phyloP scores from a whole-genome alignment of 2,797 vertebrate genomes.

The Sebastes itinus region DNA sequence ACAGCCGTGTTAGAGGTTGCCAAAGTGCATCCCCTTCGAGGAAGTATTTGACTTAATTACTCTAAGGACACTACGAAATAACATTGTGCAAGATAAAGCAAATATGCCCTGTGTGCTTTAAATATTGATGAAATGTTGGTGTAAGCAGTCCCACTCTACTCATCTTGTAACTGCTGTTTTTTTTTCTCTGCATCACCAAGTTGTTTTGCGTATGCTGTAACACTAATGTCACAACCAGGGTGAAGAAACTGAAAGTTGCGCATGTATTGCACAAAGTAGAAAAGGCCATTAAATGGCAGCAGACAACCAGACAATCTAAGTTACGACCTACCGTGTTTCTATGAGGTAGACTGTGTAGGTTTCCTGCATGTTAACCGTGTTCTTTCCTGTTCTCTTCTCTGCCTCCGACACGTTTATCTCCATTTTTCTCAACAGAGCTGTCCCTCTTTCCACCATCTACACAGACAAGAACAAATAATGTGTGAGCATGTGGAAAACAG shows the following conservation, averaged over 20 bases:
- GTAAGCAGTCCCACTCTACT: neutral
- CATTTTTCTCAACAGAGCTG: conserved; percentile 88
- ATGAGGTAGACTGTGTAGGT: conserved; percentile 97
- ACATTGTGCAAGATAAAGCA: neutral
- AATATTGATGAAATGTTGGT: neutral
- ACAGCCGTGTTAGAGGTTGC: neutral
- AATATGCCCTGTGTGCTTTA: neutral
- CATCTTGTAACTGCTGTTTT: neutral
- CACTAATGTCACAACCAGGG: neutral
- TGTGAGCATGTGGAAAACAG: neutral
- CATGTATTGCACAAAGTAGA: neutral
- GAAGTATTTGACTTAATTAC: neutral
- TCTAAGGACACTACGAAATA: neutral
- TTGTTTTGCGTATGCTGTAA: neutral
- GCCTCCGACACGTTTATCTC: conserved; percentile 95
- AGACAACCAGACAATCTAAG: neutral
- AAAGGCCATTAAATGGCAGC: neutral
- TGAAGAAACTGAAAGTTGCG: neutral
- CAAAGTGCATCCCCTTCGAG: neutral
- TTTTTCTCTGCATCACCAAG: neutral
- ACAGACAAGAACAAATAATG: neutral
- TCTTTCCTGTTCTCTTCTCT: conserved; percentile 95
- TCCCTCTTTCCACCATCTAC: conserved; percentile 86
- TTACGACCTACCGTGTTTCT: conserved; percentile 88
- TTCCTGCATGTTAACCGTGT: conserved; percentile 95